Conservation (phyloP, 2,888 invertebrate species). For the Agrochola litura region DNA sequence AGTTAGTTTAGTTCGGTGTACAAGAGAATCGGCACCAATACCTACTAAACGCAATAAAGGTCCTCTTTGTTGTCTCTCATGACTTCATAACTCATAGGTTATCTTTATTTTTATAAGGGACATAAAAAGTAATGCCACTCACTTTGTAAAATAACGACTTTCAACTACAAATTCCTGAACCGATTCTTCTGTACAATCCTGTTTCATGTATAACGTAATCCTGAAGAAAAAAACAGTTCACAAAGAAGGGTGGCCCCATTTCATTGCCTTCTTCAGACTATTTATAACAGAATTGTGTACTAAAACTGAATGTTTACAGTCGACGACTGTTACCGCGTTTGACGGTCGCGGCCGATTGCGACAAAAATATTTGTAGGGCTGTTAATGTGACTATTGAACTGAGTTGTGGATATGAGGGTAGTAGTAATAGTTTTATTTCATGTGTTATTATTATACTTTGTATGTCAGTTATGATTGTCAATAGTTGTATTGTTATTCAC, state of each 20-base stretch:
- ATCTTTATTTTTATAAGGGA: background rate
- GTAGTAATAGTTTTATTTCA: slow-evolving; percentile 6
- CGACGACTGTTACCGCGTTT: slow-evolving; percentile 58
- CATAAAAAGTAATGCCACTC: slow-evolving; percentile 26
- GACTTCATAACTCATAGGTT: background rate
- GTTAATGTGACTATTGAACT: slow-evolving; percentile 31
- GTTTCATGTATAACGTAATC: slow-evolving; percentile 42
- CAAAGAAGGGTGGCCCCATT: slow-evolving; percentile 65
- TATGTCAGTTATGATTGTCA: background rate
- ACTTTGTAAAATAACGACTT: slow-evolving; percentile 13
- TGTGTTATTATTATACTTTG: slow-evolving; percentile 5
- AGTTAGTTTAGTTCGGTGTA: too few relatives aligned
- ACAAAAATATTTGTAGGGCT: slow-evolving; percentile 65
- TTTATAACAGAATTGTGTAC: slow-evolving; percentile 70
- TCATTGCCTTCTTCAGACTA: slow-evolving; percentile 66
- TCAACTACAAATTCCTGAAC: slow-evolving; percentile 12
- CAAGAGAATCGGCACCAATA: too few relatives aligned
- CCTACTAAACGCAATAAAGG: background rate
- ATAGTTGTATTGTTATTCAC: background rate
- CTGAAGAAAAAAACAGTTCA: slow-evolving; percentile 55
- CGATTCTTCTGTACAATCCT: slow-evolving; percentile 41
- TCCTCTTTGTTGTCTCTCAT: background rate
- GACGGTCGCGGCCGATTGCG: slow-evolving; percentile 57
- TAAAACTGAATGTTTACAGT: slow-evolving; percentile 68
- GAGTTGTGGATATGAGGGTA: slow-evolving; percentile 25